These are phyloP conservation scores for Malthinus flaveolus DNA, from an alignment of 2,888 invertebrate genomes.

Conservation along the genomic window DNA sequence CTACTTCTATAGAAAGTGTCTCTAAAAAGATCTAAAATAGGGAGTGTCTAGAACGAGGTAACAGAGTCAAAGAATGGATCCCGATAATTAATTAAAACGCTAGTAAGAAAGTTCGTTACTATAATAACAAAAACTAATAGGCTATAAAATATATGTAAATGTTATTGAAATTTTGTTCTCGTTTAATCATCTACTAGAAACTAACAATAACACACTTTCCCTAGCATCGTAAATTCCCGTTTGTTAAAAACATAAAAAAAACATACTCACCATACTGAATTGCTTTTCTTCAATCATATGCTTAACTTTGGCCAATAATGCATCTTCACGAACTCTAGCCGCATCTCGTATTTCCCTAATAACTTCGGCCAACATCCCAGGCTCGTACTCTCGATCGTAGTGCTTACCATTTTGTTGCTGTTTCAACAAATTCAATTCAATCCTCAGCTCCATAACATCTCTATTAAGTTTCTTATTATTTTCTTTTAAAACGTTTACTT, in stretches of 20 bases:
- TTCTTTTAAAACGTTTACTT: constrained; percentile 71
- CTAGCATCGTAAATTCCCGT: background rate
- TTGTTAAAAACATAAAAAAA: background rate
- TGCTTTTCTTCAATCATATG: constrained; percentile 64
- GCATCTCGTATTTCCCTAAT: constrained; percentile 76
- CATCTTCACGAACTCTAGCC: constrained; percentile 71
- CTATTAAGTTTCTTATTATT: constrained; percentile 74
- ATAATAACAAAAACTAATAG: no score
- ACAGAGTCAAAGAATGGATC: no score
- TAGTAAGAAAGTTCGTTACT: no score
- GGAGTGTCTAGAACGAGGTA: no score
- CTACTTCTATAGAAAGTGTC: no score
- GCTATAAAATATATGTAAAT: no score
- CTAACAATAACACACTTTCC: no score
- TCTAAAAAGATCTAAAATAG: no score
- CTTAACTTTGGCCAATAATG: constrained; percentile 64
- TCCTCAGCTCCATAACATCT: constrained; percentile 74
- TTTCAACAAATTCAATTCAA: constrained; percentile 57
- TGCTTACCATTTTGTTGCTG: constrained; percentile 46
- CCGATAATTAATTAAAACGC: no score
- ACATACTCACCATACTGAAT: constrained; percentile 49
- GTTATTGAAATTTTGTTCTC: no score
- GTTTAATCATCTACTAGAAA: no score
- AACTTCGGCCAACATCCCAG: constrained; percentile 73
- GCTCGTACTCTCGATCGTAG: constrained; percentile 61